Conservation (phyloP, 2,797 vertebrate species). For the Otus scops region DNA sequence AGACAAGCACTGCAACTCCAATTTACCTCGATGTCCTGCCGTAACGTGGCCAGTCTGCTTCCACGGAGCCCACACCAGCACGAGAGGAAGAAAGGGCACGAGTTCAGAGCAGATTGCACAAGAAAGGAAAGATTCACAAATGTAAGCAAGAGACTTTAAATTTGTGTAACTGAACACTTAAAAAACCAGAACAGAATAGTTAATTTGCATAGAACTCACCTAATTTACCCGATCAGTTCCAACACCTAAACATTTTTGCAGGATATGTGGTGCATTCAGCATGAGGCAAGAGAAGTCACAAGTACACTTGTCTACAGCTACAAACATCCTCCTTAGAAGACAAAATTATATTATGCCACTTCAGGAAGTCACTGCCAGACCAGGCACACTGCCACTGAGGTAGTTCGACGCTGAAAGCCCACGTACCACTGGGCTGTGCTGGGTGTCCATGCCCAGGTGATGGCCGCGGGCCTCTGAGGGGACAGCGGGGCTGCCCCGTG, state of each 20-base stretch:
- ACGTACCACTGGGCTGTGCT: accelerated
- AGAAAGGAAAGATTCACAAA: background rate
- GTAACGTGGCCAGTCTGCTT: background rate
- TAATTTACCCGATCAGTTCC: background rate
- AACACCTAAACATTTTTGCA: background rate
- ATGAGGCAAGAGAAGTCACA: background rate
- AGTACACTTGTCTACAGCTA: too few species aligned
- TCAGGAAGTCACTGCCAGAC: background rate
- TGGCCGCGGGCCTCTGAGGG: accelerated
- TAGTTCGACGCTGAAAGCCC: accelerated
- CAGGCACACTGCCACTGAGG: background rate
- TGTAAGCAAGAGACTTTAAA: background rate
- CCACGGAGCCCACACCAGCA: background rate
- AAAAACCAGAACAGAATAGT: background rate
- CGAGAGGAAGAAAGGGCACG: accelerated
- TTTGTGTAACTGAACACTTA: background rate
- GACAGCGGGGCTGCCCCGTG: accelerated
- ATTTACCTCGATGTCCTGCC: background rate
- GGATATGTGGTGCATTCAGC: too few species aligned
- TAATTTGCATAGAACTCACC: background rate
- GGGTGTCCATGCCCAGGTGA: background rate
- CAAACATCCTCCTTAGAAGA: background rate
- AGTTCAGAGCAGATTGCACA: background rate
- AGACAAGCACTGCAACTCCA: background rate
- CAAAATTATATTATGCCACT: background rate